These are phyloP conservation scores for Diadophis punctatus DNA, from an alignment of 2,113 vertebrate genomes.

Conservation along the genomic window DNA sequence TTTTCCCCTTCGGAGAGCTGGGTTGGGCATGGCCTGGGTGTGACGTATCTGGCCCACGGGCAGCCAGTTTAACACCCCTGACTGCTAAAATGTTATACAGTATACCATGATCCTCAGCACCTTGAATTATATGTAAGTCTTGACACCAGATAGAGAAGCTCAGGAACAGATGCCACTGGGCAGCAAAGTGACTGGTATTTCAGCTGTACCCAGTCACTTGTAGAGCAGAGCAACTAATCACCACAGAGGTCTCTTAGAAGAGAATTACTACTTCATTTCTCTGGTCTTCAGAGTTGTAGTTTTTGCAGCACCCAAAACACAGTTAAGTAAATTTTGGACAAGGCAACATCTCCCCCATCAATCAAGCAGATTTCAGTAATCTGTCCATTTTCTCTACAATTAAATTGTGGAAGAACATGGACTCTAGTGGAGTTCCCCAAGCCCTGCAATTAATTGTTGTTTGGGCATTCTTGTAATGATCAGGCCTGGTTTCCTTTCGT, in stretches of 20 bases:
- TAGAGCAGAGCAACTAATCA: background rate
- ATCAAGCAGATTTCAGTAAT: background rate
- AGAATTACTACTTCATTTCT: background rate
- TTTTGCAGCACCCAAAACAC: background rate
- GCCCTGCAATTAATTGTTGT: background rate
- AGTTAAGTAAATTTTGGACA: background rate
- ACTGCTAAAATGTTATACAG: too few relatives aligned
- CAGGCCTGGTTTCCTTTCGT: background rate
- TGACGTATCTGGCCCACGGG: too few relatives aligned
- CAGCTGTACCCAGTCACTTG: background rate
- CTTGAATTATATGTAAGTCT: background rate
- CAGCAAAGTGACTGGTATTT: too few relatives aligned
- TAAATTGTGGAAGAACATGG: background rate
- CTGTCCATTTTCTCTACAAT: background rate
- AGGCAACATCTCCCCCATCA: background rate
- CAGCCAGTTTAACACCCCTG: too few relatives aligned
- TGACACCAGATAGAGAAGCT: background rate
- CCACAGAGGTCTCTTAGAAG: background rate
- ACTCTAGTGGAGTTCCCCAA: background rate
- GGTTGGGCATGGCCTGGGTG: too few relatives aligned
- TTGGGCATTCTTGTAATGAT: background rate
- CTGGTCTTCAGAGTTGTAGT: background rate
- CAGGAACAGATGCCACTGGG: background rate
- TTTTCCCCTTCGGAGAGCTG: too few relatives aligned
- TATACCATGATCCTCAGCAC: background rate